Base-by-base conservation (phyloP, 1,140 invertebrate genomes). In the Brachionus asplanchnoidis region DNA sequence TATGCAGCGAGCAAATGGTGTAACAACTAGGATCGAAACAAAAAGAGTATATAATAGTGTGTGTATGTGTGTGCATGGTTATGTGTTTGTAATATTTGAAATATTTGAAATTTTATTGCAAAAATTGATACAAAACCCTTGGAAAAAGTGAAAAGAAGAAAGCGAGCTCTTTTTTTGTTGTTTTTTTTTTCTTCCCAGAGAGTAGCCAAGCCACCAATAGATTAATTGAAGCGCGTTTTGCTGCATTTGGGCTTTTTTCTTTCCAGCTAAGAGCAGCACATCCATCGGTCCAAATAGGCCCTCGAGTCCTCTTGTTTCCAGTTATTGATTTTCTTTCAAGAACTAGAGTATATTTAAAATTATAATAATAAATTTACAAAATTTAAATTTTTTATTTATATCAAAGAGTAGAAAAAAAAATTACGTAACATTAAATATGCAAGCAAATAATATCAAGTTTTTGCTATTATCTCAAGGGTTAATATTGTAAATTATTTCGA, bases 381-480 rank as follows among this genome's bases (percentile, higher is more conserved):
- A 53, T 50, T 75, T 36, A 40, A 68, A 36, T 68, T 68, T 36
- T 73, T 73, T 73, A 42, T 73, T 40, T 73, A 40, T 73, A 20
- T n/a, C 44, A 20, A 42, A 60, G 20, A 60, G 53, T 44, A 9
- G 4, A 36, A 7, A 36, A 28, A 50, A 77, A 50, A 46, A 46
- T 77, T 77, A 77, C 73, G 73, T 77, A 77, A 77, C 46, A 77
- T 50, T 77, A 23, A 26, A 50, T 36, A 36, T 50, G 20, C 32
- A 75, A 11, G 20, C 32, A 75, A 75, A 75, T 42, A 50, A 26
- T 77, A 77, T 77, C 44, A 77, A 50, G 23, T 77, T 77, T 77
- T 77, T 77, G 23, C 73, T 77, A 50, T 77, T 77, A 50, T 77
- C 44, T 77, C 73, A 77, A 77, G 73, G 73, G 73, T 77, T 77